These are phyloP conservation scores for Rutilus rutilus DNA, from an alignment of 2,113 vertebrate genomes.

Conservation along the genomic window DNA sequence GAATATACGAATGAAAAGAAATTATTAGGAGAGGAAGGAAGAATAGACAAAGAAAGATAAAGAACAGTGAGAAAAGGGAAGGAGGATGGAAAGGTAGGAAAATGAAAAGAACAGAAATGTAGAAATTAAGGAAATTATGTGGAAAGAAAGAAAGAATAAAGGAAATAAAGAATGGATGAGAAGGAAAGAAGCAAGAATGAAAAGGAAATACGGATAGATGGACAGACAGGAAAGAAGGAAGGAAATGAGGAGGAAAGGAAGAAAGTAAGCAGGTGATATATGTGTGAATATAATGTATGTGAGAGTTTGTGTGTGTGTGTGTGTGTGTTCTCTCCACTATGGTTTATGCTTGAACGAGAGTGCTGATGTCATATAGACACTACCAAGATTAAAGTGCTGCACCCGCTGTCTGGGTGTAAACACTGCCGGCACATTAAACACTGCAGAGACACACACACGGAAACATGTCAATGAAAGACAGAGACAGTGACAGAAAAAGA, in stretches of 20 bases:
- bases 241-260: neutral
- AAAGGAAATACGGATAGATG: neutral
- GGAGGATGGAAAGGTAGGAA: neutral
- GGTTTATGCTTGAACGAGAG: conserved; percentile 56
- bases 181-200: neutral
- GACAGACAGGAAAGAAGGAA: neutral
- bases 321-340: conserved; percentile 41
- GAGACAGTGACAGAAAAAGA: neutral
- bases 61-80: too few relatives aligned
- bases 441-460: conserved; percentile 27
- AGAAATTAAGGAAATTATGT: too few relatives aligned
- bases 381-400: conserved; percentile 60
- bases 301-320: neutral
- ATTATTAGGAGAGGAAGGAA: neutral
- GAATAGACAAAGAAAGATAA: neutral
- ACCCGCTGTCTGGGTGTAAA: conserved; percentile 57
- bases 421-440: conserved; percentile 59
- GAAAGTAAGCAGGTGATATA: conserved; percentile 3
- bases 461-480: conserved; percentile 18
- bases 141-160: neutral
- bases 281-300: conserved; percentile 14
- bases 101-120: too few relatives aligned
- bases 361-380: conserved; percentile 62
- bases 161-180: neutral
- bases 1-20: neutral